A percentile compares a stretch with the other conserved stretches of the same genome.
These are phyloP conservation scores for Panulirus ornatus DNA, from an alignment of 1,140 invertebrate species.

Conservation along the genomic window DNA sequence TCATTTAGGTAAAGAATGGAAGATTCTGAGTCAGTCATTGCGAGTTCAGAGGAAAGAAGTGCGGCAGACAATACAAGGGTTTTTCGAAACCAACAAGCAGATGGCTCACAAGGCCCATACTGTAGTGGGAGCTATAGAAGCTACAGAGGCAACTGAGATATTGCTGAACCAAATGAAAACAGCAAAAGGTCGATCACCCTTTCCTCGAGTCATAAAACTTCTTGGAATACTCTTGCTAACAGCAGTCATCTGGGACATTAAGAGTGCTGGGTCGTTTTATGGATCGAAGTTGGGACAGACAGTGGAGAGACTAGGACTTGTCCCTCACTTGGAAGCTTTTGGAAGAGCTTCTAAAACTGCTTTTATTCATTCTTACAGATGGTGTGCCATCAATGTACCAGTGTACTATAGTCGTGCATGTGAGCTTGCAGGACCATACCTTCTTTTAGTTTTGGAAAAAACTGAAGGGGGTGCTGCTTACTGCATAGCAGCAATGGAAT, in stretches of 20 bases:
- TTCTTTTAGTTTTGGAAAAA: slow-evolving; percentile 47
- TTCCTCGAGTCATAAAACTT: slow-evolving; percentile 32
- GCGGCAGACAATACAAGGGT: slow-evolving; percentile 22
- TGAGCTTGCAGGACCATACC: slow-evolving; percentile 56
- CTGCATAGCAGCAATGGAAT: slow-evolving; percentile 20
- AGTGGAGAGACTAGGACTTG: slow-evolving; percentile 45
- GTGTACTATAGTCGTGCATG: slow-evolving; percentile 55
- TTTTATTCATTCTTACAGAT: slow-evolving; percentile 54
- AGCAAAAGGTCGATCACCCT: slow-evolving; percentile 24
- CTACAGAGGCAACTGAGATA: slow-evolving; percentile 51
- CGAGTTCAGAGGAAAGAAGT: slow-evolving; percentile 36
- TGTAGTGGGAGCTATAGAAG: slow-evolving; percentile 39
- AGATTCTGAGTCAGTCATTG: slow-evolving; percentile 46
- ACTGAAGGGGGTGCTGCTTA: slow-evolving; percentile 1
- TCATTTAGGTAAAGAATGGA: slow-evolving; percentile 59
- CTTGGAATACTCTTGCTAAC: slow-evolving; percentile 37
- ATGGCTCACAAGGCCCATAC: slow-evolving; percentile 43
- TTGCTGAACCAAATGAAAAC: slow-evolving; percentile 48
- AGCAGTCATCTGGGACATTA: slow-evolving; percentile 56
- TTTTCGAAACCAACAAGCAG: slow-evolving; percentile 35
- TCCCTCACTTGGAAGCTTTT: slow-evolving; percentile 39
- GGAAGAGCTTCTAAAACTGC: slow-evolving; percentile 40
- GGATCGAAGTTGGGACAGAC: slow-evolving; percentile 54
- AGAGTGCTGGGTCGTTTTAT: slow-evolving; percentile 59
- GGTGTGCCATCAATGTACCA: slow-evolving; percentile 53